A percentile compares a stretch with the other conserved stretches of the same genome.
phyloP scores from a whole-genome alignment of 2,888 invertebrate genomes.

The Eristalinus aeneus region DNA sequence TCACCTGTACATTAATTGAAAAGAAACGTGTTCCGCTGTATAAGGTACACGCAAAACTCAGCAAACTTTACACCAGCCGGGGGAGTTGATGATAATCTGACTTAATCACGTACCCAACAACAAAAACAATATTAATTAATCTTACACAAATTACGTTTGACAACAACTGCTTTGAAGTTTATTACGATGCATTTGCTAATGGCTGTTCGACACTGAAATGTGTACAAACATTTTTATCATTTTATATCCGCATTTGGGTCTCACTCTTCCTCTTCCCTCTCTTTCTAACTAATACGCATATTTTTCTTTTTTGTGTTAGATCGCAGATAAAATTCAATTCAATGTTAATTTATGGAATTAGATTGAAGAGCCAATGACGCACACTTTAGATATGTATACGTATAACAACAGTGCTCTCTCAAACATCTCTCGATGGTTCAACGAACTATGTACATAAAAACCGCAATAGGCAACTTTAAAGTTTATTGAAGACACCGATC shows the following conservation, averaged over 20 bases:
- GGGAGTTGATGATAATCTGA: not conserved
- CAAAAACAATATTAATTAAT: slow-evolving; percentile 7
- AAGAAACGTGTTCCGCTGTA: not conserved
- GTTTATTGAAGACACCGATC: not conserved
- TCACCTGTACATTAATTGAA: not conserved
- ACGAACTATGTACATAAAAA: not conserved
- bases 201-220: slow-evolving; percentile 55
- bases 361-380: not conserved
- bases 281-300: not conserved
- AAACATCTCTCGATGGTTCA: not conserved
- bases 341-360: not conserved
- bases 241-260: slow-evolving; percentile 31
- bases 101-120: not conserved
- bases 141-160: slow-evolving; percentile 49
- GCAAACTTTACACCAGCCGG: not conserved
- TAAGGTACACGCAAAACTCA: not conserved
- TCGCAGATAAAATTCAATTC: not conserved
- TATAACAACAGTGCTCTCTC: not conserved
- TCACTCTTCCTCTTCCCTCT: not conserved
- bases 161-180: slow-evolving; percentile 2
- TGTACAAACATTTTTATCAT: slow-evolving; percentile 13
- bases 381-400: not conserved
- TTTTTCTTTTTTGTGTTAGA: not conserved
- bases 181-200: slow-evolving; percentile 42
- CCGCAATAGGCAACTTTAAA: not conserved